Conservation (phyloP, 2,797 vertebrate species). For the Balearica regulorum region DNA sequence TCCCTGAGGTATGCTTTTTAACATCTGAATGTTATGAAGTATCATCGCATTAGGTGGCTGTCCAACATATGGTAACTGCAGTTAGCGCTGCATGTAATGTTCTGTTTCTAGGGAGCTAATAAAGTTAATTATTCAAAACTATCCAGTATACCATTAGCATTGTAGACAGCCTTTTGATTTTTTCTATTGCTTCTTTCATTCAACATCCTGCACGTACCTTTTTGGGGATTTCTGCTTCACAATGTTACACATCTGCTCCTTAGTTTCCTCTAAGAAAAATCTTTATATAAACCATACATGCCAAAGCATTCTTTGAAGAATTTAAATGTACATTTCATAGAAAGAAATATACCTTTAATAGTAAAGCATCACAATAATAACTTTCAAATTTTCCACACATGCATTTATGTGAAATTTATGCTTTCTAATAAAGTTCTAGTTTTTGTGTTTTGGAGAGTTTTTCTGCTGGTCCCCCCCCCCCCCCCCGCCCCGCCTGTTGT, state of each 20-base stretch:
- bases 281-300: not conserved
- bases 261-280: not conserved
- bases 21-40: not conserved
- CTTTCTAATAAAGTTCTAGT: not conserved
- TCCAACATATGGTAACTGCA: not conserved
- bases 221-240: not conserved
- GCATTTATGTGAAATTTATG: not conserved
- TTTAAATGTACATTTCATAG: not conserved
- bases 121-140: constrained; percentile 45
- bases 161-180: not conserved
- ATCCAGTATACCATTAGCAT: not conserved
- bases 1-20: not conserved
- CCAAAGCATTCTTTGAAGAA: not conserved
- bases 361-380: not conserved
- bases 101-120: not conserved
- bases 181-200: not conserved
- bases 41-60: not conserved
- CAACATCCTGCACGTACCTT: not conserved
- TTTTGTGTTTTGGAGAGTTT: not conserved
- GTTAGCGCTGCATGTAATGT: not conserved
- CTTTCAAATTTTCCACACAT: not conserved
- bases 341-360: not conserved
- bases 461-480: not conserved
- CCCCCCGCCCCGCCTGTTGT: not conserved
- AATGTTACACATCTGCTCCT: not conserved